Conservation (phyloP, 2,113 vertebrate genomes). For the Pantherophis guttatus region DNA sequence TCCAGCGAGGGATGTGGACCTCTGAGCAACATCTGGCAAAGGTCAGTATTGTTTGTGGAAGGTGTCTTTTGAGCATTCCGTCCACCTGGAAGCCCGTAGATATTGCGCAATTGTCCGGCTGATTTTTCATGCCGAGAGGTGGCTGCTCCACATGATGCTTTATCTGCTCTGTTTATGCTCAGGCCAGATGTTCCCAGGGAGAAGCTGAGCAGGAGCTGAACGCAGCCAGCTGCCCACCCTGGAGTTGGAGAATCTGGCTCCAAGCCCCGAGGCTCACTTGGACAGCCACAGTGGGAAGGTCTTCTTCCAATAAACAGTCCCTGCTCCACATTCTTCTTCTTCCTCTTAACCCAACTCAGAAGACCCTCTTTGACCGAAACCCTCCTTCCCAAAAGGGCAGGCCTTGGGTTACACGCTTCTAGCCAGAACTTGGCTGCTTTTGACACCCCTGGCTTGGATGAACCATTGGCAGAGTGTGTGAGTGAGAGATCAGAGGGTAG, state of each 20-base stretch:
- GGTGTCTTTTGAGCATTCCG: not conserved
- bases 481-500: too few species aligned
- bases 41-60: not conserved
- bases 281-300: not conserved
- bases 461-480: not conserved
- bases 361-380: not conserved
- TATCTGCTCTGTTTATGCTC: not conserved
- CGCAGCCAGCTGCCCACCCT: not conserved
- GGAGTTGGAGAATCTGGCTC: not conserved
- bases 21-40: not conserved
- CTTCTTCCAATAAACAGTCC: not conserved
- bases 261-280: not conserved
- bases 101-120: not conserved
- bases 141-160: not conserved
- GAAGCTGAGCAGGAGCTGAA: not conserved
- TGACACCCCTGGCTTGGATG: not conserved
- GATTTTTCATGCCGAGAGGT: not conserved
- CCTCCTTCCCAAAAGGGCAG: not conserved
- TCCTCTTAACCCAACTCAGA: not conserved
- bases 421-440: not conserved
- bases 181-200: not conserved
- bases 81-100: not conserved
- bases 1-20: not conserved
- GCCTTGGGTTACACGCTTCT: accelerated
- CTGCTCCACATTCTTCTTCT: not conserved